A percentile compares a stretch with the other conserved stretches of the same genome.
Evolutionary conservation across 2,888 invertebrate species (phyloP).

Genomic region (Tromatobia lineatoria): DNA sequence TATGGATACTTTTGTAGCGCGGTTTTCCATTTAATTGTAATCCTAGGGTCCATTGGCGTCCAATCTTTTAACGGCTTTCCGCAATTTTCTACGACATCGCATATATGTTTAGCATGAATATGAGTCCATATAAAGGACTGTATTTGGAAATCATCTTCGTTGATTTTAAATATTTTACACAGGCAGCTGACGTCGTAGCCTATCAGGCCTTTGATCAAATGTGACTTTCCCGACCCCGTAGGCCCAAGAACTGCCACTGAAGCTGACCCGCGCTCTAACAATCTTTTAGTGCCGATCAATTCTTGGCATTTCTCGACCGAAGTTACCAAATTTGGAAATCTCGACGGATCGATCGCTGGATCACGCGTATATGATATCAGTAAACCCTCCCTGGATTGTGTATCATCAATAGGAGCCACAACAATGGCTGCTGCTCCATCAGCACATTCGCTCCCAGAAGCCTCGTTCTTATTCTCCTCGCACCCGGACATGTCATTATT

Average conservation of each 20-base stretch:
- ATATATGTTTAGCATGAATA: conserved; percentile 20
- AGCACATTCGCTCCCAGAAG: conserved; percentile 11
- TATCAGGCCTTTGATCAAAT: conserved; percentile 33
- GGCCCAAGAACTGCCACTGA: conserved; percentile 28
- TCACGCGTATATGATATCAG: conserved; percentile 12
- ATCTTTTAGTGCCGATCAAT: conserved; percentile 34
- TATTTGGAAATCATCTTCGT: conserved; percentile 37
- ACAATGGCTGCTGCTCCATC: conserved; percentile 9
- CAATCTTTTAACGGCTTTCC: conserved; percentile 26
- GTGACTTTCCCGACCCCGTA: conserved; percentile 34
- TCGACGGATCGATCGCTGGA: conserved; percentile 26
- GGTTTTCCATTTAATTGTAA: conserved; percentile 17
- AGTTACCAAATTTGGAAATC: conserved; percentile 21
- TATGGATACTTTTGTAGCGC: conserved; percentile 34
- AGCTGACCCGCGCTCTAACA: conserved; percentile 23
- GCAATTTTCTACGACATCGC: conserved; percentile 32
- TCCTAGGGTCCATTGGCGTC: conserved; percentile 23
- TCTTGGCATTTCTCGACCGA: conserved; percentile 34
- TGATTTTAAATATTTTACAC: conserved; percentile 28
- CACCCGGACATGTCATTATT: conserved; percentile 9
- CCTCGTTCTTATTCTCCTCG: conserved; percentile 9
- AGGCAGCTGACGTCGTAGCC: conserved; percentile 28
- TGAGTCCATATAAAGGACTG: conserved; percentile 37
- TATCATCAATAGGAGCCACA: conserved; percentile 10
- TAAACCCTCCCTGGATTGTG: conserved; percentile 13